A percentile compares a stretch with the other conserved stretches of the same genome.
Evolutionary conservation across 1,140 invertebrate genomes (phyloP).

Genomic region (Macrostomum lignano): DNA sequence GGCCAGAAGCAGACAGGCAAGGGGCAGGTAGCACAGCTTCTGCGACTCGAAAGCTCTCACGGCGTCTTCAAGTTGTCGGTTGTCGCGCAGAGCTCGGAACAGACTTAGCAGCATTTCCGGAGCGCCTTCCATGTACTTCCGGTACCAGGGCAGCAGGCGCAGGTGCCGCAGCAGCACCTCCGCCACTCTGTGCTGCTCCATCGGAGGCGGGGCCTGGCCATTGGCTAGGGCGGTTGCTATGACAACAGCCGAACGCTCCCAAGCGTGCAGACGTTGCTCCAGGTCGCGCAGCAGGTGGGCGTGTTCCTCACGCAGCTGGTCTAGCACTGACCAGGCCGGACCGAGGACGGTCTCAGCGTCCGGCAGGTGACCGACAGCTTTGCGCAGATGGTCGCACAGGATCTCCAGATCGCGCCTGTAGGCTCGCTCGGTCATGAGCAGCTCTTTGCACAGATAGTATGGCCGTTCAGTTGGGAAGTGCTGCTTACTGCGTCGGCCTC

Average conservation of each 20-base stretch:
- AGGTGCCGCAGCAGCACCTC: conserved; percentile 69
- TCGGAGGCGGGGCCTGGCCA: too few relatives aligned
- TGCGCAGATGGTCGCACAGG: too few relatives aligned
- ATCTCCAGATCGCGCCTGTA: conserved; percentile 78
- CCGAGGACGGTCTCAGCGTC: too few relatives aligned
- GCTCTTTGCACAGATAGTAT: conserved; percentile 69
- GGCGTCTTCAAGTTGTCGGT: conserved; percentile 40
- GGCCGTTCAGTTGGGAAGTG: conserved; percentile 70
- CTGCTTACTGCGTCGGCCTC: conserved; percentile 73
- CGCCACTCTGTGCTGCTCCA: too few relatives aligned
- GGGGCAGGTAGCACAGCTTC: conserved; percentile 43
- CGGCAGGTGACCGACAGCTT: too few relatives aligned
- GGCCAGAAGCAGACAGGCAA: conserved; percentile 55
- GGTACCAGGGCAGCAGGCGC: conserved; percentile 37
- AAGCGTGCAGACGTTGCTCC: conserved; percentile 33
- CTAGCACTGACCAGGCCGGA: too few relatives aligned
- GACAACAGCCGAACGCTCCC: too few relatives aligned
- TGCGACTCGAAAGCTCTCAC: conserved; percentile 56
- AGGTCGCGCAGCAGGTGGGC: conserved; percentile 37
- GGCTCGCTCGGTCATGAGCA: conserved; percentile 73
- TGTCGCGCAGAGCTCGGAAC: conserved; percentile 40
- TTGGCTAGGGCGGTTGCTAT: too few relatives aligned
- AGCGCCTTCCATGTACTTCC: conserved; percentile 47
- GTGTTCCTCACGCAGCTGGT: too few relatives aligned
- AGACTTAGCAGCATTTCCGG: conserved; percentile 43